Base-by-base conservation (phyloP, 2,797 vertebrate genomes). In the Dromococcyx pavoninus region DNA sequence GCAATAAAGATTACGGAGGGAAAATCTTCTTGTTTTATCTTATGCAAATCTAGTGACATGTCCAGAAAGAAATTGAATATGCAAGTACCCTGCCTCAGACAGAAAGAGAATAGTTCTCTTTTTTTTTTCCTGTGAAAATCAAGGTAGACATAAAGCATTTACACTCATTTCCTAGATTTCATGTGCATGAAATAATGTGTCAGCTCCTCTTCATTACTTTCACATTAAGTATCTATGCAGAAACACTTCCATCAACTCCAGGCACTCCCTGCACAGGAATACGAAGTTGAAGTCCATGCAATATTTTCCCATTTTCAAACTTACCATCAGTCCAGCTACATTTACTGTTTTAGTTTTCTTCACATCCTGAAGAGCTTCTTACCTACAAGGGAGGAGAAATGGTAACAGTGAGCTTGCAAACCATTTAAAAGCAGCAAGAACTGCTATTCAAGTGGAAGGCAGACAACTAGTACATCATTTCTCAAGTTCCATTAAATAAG, bases 41-140 rank as follows among this genome's bases (percentile, higher is more conserved):
- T 51, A 28, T 48, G 18, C 10, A 92, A 91, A 67, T 17, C 10
- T 58, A 86, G 17, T 58, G 32, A 61, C 3, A 2, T 32, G 22
- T 19, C 19, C 56, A 53, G 35, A 74, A 91, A 79, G 84, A 41
- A 62, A 51, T 61, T 48, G 30, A 50, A 72, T 57, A 44, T 19
- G 32, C 13, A 64, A 71, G 7, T 86, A 43, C 30, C 69, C n/a
- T 66, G 10, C 7, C 28, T 2, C 13, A 57, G 30, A 50, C 6
- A 50, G 27, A 84, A 73, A 83, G 9, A 86, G 4, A 9, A 39
- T 23, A 53, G 14, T 4, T 79, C 16, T 56, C 27, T 43, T 70
- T 61, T 51, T 21, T 4, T 57, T 3, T 1, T 2, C 4, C 1
- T 56, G 8, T 1, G 9, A 7, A 61, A 21, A 22, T 35, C 32